Percentiles rank a stretch among this genome's conserved stretches.
Evolutionary conservation across 1,140 invertebrate genomes (phyloP).

Genomic region (Lepidurus apus): DNA sequence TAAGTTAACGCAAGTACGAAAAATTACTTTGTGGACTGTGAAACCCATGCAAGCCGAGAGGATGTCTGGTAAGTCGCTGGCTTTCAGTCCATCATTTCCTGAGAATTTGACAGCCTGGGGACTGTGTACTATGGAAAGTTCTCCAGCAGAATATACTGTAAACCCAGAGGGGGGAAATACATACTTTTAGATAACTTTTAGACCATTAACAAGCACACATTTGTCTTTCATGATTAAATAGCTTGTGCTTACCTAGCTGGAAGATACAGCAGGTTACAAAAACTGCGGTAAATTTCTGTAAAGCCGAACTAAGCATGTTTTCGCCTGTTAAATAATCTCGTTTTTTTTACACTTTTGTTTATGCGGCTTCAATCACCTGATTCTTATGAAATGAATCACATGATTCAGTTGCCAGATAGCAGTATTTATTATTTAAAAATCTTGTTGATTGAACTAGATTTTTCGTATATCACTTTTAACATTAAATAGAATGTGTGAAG

Average conservation of each 20-base stretch:
- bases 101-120: constrained; percentile 60
- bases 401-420: background rate
- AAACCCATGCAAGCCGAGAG: constrained; percentile 63
- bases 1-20: background rate
- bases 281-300: background rate
- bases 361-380: background rate
- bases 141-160: constrained; percentile 58
- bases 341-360: background rate
- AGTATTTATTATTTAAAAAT: no score
- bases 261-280: background rate
- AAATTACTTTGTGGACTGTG: constrained; percentile 54
- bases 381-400: background rate
- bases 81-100: constrained; percentile 54
- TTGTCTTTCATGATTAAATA: background rate
- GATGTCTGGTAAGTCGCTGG: constrained; percentile 64
- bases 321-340: background rate
- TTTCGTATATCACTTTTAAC: no score
- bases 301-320: background rate
- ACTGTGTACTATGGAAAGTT: constrained; percentile 59
- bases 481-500: no score
- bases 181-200: background rate
- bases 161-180: constrained; percentile 35
- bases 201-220: background rate
- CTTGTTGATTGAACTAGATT: no score
- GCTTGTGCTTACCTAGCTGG: background rate